A percentile compares a stretch with the other conserved stretches of the same genome.
These are phyloP conservation scores for Sebastes umbrosus DNA, from an alignment of 2,797 vertebrate genomes.

Conservation along the genomic window DNA sequence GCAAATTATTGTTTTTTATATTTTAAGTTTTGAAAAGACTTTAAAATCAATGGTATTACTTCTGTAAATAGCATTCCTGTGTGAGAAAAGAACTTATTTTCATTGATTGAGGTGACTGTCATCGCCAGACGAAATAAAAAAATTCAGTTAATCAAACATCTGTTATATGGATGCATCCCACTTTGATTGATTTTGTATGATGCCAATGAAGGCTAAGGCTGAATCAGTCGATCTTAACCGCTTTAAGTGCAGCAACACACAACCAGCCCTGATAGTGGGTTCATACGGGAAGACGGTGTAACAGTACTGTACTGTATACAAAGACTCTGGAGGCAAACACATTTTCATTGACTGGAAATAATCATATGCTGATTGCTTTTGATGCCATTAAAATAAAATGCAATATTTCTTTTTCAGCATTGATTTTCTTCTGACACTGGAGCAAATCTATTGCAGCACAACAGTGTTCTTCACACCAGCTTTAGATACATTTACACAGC, in stretches of 20 bases:
- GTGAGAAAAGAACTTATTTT: too few species aligned
- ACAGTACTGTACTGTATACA: neutral
- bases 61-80: too few species aligned
- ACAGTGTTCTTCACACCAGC: neutral
- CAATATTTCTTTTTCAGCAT: neutral
- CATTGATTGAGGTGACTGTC: too few species aligned
- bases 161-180: neutral
- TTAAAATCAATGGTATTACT: too few species aligned
- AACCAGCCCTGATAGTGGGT: neutral
- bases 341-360: neutral
- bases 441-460: neutral
- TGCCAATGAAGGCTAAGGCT: neutral
- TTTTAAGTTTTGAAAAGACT: too few species aligned
- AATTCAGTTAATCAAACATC: too few species aligned
- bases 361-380: conserved; percentile 1
- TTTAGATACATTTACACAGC: neutral
- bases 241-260: neutral
- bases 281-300: neutral
- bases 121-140: too few species aligned
- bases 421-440: neutral
- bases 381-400: neutral
- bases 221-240: too few species aligned
- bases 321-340: neutral
- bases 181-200: neutral
- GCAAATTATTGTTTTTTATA: too few species aligned